phyloP scores from a whole-genome alignment of 1,140 invertebrate species.

The Zophobas morio region DNA sequence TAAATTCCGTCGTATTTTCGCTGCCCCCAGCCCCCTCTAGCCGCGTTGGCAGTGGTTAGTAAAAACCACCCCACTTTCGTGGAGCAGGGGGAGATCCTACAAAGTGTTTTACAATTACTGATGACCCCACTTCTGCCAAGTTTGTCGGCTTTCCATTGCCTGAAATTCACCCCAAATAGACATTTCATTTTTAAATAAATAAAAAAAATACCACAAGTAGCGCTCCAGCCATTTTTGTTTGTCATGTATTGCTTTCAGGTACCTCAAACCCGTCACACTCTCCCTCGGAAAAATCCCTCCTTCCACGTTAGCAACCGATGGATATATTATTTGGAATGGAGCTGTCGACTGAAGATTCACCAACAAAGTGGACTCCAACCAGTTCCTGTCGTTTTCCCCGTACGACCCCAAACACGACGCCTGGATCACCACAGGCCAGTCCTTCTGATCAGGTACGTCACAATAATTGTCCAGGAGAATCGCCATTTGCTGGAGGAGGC shows the following conservation, averaged over 20 bases:
- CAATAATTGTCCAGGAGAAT: too few relatives aligned
- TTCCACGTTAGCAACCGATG: too few relatives aligned
- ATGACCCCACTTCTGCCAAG: slow-evolving; percentile 82
- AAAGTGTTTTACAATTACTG: slow-evolving; percentile 96
- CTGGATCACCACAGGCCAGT: too few relatives aligned
- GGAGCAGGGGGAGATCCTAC: slow-evolving; percentile 79
- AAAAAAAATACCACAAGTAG: slow-evolving; percentile 81
- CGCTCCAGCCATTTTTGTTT: slow-evolving; percentile 89
- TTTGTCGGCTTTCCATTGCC: slow-evolving; percentile 86
- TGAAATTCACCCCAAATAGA: slow-evolving; percentile 67
- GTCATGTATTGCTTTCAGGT: slow-evolving; percentile 81
- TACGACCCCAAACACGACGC: too few relatives aligned
- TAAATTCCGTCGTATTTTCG: slow-evolving; percentile 77
- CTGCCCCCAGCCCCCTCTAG: slow-evolving; percentile 97
- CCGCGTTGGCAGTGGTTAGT: slow-evolving; percentile 93
- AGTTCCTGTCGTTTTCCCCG: too few relatives aligned
- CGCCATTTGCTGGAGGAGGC: too few relatives aligned
- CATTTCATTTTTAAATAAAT: not conserved
- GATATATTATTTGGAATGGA: too few relatives aligned
- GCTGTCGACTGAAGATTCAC: too few relatives aligned
- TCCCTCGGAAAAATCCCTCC: too few relatives aligned
- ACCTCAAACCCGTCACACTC: slow-evolving; percentile 91
- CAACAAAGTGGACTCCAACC: too few relatives aligned
- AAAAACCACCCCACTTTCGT: slow-evolving; percentile 84
- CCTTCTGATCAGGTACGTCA: too few relatives aligned